Percentiles rank a stretch among this genome's conserved stretches.
These are phyloP conservation scores for Eupithecia centaureata DNA, from an alignment of 2,888 invertebrate species.

Conservation along the genomic window DNA sequence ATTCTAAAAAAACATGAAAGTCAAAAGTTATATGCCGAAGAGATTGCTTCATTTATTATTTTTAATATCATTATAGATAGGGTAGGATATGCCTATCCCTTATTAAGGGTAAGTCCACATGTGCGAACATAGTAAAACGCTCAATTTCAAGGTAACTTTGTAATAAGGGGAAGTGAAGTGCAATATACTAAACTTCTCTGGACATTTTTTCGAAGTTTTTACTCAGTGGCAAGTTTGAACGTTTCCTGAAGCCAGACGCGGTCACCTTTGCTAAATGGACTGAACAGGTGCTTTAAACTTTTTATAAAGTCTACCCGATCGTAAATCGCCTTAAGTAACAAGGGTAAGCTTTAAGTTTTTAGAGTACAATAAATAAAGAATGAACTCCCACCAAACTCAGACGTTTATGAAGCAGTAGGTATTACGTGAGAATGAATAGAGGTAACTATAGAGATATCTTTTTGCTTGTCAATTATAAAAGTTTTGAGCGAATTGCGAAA, in stretches of 20 bases:
- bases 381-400: constrained; percentile 51
- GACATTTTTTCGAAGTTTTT: constrained; percentile 42
- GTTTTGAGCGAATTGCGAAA: neutral
- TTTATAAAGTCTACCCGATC: constrained; percentile 66
- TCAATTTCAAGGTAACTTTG: neutral
- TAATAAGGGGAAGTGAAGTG: neutral
- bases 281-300: constrained; percentile 76
- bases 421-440: constrained; percentile 36
- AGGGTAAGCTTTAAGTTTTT: constrained; percentile 72
- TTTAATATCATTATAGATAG: neutral
- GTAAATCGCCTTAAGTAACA: constrained; percentile 77
- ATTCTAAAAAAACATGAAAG: constrained; percentile 19
- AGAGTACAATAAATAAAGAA: constrained; percentile 68
- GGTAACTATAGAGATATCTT: constrained; percentile 26
- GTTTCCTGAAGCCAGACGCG: constrained; percentile 40
- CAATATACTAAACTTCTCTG: constrained; percentile 10
- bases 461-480: constrained; percentile 35
- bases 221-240: constrained; percentile 46
- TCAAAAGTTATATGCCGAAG: neutral
- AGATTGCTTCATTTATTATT: neutral
- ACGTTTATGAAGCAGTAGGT: constrained; percentile 55
- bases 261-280: constrained; percentile 71
- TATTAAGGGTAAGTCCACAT: neutral
- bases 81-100: neutral
- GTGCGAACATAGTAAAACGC: neutral